Evolutionary conservation across 2,888 invertebrate species (phyloP), one percentile per base, ranked within the genome.

Genomic region (Sphecodes monilicornis): DNA sequence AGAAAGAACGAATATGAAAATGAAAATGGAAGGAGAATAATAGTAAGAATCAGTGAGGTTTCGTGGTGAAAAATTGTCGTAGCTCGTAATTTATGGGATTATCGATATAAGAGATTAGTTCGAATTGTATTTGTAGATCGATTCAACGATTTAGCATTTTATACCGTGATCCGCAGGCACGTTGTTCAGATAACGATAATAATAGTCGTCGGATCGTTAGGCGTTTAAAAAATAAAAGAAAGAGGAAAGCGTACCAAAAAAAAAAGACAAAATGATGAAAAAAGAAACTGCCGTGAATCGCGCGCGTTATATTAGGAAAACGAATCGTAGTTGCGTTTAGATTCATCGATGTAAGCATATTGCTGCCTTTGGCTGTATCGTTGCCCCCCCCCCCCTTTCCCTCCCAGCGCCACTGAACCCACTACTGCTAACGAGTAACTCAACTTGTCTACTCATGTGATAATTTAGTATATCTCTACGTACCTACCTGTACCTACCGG

Each of bases 301-400:
- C 74, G 57, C n/a, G 78, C 74, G 57, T 76, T 50, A 78, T 64
- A 78, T 80, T 77, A 75, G 64, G 73, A 77, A 71, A 75, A 82
- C 57, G 86, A 85, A 84, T 85, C 80, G 77, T 85, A 88, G 89
- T 90, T 89, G 88, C 90, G 90, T 89, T 87, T 89, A 90, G 88
- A 90, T 89, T 90, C 90, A 86, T 85, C 87, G 87, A 86, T 88
- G 87, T 91, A 92, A 92, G 91, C 89, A 93, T 93, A 92, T 93
- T 92, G 93, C 93, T 94, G 94, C 94, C 94, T 94, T 94, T 93
- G 93, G 93, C 93, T 94, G 91, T 93, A 93, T 93, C 92, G 92
- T 93, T 93, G 92, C 92, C 93, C 93, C 68, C n/a, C 70, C 92
- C 36, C 10, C 26, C n/a, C 10, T 26, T 6, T 0, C 66, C 93